Evolutionary conservation across 1,140 invertebrate species (phyloP), one percentile per base, ranked within the genome.

Genomic region (Holcopasites calliopsidis): DNA sequence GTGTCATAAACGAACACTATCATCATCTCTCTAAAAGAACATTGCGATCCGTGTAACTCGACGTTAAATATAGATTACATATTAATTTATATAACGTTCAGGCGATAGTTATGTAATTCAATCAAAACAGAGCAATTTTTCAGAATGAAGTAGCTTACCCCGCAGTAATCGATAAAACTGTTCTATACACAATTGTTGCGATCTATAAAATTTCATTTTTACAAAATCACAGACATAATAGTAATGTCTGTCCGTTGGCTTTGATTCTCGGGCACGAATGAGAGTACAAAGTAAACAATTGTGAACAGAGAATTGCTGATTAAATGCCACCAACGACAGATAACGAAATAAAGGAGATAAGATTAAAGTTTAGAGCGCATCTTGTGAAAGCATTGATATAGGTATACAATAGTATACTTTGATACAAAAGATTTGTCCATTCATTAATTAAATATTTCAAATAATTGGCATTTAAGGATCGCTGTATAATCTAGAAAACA

Each of bases 1-100:
- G 94, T 95, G 91, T 97, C 96, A 82, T 97, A 97, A 55, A 97
- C 93, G 92, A 97, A 97, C 71, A 97, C 95, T 90, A 97, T 96
- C 93, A 96, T 95, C 91, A 97, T 95, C 92, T 97, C 96, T 90
- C 95, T 96, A 93, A 93, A 66, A 31, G 35, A 57, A 55, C 21
- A 28, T 50, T 18, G 33, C 7, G 38, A 66, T 49, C 6, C 44
- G 52, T 21, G 50, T 49, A 74, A 33, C 26, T 50, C 28, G 35
- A 6, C 31, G 31, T 58, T 10, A 49, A 21, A 60, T 23, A 28
- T n/a, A 40, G 42, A 61, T n/a, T 54, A 61, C 7, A 49, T 40
- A 61, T 66, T 28, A 11, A 35, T n/a, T 44, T 38, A 28, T 42
- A 42, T 16, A 66, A 49, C 47, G 31, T n/a, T n/a, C n/a, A n/a